phyloP scores from a whole-genome alignment of 1,140 invertebrate species.

The Notospermus geniculatus region DNA sequence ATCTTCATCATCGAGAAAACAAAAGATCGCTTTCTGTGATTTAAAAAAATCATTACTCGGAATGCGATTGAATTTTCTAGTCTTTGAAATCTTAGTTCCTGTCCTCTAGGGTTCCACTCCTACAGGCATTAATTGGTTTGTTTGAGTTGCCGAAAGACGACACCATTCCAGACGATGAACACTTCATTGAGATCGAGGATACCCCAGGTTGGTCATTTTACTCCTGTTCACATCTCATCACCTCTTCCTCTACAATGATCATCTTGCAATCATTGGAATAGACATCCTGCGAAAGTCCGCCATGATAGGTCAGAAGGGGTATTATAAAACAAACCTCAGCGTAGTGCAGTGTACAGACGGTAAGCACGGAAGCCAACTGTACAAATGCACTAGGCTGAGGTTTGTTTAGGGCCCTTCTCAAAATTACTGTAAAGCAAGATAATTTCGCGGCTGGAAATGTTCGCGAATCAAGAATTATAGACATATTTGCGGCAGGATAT shows the following conservation, averaged over 20 bases:
- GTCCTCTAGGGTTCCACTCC: conserved; percentile 59
- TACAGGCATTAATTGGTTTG: conserved; percentile 75
- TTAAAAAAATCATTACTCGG: too few relatives aligned
- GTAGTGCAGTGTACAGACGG: neutral
- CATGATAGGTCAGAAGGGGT: neutral
- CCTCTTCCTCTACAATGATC: neutral
- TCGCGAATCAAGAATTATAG: too few relatives aligned
- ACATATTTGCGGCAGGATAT: too few relatives aligned
- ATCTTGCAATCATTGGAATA: neutral
- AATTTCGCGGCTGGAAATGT: too few relatives aligned
- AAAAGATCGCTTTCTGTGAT: too few relatives aligned
- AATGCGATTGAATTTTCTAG: too few relatives aligned
- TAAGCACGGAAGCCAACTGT: neutral
- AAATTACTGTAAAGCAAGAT: neutral
- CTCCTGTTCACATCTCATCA: neutral
- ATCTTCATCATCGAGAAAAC: too few relatives aligned
- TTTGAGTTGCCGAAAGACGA: conserved; percentile 88
- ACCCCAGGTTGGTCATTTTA: too few relatives aligned
- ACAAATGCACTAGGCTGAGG: too few relatives aligned
- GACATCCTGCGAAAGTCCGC: too few relatives aligned
- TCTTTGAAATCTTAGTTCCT: conserved; percentile 14
- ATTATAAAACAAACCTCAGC: neutral
- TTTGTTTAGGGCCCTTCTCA: neutral
- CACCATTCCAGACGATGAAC: conserved; percentile 74
- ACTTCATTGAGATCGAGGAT: conserved; percentile 84